phyloP scores from a whole-genome alignment of 2,888 invertebrate species.

The Drosophila mimetica region DNA sequence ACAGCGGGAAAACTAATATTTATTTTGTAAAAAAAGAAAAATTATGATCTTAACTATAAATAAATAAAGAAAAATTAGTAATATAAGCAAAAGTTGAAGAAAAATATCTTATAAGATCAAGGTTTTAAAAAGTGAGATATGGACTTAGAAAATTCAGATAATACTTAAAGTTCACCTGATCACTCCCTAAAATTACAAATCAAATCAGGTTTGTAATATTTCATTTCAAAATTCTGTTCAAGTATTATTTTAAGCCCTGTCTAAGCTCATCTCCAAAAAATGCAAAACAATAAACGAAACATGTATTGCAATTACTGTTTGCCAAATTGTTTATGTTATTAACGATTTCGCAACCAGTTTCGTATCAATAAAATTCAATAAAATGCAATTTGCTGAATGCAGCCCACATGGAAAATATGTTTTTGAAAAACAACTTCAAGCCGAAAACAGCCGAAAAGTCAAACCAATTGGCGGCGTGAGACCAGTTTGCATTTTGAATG shows the following conservation, averaged over 20 bases:
- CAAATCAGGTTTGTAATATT: not conserved
- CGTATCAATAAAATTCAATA: slow-evolving; percentile 40
- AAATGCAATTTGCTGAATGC: slow-evolving; percentile 44
- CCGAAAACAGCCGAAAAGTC: slow-evolving; percentile 45
- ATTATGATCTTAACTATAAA: too few species aligned
- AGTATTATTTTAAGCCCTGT: slow-evolving; percentile 3
- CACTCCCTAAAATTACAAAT: too few species aligned
- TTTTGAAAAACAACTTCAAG: slow-evolving; percentile 28
- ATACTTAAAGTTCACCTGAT: not conserved
- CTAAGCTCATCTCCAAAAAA: slow-evolving; percentile 6
- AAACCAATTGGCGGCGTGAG: slow-evolving; percentile 35
- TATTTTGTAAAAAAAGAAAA: too few species aligned
- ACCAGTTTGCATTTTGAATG: slow-evolving; percentile 60
- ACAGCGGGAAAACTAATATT: not conserved
- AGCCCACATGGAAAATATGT: slow-evolving; percentile 60
- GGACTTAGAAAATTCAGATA: too few species aligned
- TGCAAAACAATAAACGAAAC: slow-evolving; percentile 20
- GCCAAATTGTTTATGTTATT: slow-evolving; percentile 46
- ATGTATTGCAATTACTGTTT: slow-evolving; percentile 16
- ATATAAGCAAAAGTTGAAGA: too few species aligned
- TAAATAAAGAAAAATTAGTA: too few species aligned
- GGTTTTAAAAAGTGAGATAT: too few species aligned
- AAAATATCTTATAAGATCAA: too few species aligned
- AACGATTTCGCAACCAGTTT: slow-evolving; percentile 42
- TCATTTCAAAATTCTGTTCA: not conserved